These are phyloP conservation scores for Arvicanthis niloticus DNA, from an alignment of 2,113 vertebrate genomes.

Conservation along the genomic window DNA sequence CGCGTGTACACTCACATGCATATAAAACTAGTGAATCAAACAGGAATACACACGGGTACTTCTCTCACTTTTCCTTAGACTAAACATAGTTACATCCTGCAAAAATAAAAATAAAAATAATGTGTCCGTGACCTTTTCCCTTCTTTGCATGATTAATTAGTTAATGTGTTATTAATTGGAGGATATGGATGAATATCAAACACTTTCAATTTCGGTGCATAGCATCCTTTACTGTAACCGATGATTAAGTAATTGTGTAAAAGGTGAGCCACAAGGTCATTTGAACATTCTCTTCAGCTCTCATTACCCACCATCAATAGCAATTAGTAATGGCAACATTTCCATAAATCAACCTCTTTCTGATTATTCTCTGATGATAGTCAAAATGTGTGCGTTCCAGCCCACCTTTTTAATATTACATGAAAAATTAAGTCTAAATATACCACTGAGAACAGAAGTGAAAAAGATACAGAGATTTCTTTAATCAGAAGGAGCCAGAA, in stretches of 20 bases:
- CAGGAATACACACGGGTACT: neutral
- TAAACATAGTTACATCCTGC: conserved; percentile 74
- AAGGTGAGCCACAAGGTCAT: conserved; percentile 92
- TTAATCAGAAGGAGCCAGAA: conserved; percentile 53
- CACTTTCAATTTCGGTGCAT: conserved; percentile 93
- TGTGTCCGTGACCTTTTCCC: conserved; percentile 85
- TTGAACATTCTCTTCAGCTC: conserved; percentile 86
- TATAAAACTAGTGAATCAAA: neutral
- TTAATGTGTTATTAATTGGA: conserved; percentile 97
- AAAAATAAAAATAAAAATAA: conserved; percentile 85
- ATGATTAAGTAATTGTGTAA: conserved; percentile 90
- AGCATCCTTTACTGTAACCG: conserved; percentile 91
- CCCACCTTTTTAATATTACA: conserved; percentile 62
- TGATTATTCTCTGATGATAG: conserved; percentile 86
- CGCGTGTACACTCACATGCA: neutral
- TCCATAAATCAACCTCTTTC: conserved; percentile 90
- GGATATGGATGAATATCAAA: conserved; percentile 93
- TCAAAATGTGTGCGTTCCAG: conserved; percentile 58
- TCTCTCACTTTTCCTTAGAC: conserved; percentile 51
- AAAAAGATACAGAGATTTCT: conserved; percentile 41
- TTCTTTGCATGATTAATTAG: conserved; percentile 96
- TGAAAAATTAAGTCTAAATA: conserved; percentile 75
- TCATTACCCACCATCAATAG: conserved; percentile 87
- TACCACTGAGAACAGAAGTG: conserved; percentile 50
- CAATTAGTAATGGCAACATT: conserved; percentile 90